phyloP scores from a whole-genome alignment of 2,888 invertebrate species.

The Physocephala rufipes region DNA sequence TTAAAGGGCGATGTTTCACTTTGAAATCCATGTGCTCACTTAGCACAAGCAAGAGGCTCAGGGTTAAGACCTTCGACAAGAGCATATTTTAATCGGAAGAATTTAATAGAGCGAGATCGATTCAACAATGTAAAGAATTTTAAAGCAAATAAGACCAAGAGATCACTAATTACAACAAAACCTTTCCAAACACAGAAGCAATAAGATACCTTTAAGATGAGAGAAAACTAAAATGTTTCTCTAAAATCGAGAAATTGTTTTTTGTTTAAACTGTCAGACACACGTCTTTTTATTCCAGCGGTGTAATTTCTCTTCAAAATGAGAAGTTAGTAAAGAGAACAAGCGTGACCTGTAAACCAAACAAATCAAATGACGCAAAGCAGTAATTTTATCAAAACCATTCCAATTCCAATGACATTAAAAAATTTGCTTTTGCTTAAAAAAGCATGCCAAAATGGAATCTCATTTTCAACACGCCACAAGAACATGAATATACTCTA shows the following conservation, averaged over 20 bases:
- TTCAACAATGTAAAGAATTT: too few relatives aligned
- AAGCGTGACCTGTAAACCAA: conserved; percentile 42
- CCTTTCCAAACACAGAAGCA: too few relatives aligned
- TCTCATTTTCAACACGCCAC: neutral
- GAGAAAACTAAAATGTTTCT: neutral
- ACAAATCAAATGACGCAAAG: conserved; percentile 28
- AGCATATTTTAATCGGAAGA: too few relatives aligned
- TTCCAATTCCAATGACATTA: neutral
- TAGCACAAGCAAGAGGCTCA: too few relatives aligned
- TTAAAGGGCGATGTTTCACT: too few relatives aligned
- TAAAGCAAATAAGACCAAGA: too few relatives aligned
- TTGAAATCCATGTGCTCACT: too few relatives aligned
- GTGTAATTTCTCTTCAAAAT: neutral
- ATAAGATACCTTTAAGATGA: too few relatives aligned
- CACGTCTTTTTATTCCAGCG: neutral
- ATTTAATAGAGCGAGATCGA: too few relatives aligned
- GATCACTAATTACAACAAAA: too few relatives aligned
- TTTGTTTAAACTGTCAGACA: neutral
- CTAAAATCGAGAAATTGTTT: neutral
- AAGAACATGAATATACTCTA: neutral
- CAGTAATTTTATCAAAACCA: conserved; percentile 5
- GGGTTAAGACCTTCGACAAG: too few relatives aligned
- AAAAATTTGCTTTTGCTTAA: neutral
- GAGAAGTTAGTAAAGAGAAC: neutral
- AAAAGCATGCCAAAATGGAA: neutral